Evolutionary conservation across 92 coral and sea anemone genomes (phyloP).

Genomic region (Umimayanthus kanabou): DNA sequence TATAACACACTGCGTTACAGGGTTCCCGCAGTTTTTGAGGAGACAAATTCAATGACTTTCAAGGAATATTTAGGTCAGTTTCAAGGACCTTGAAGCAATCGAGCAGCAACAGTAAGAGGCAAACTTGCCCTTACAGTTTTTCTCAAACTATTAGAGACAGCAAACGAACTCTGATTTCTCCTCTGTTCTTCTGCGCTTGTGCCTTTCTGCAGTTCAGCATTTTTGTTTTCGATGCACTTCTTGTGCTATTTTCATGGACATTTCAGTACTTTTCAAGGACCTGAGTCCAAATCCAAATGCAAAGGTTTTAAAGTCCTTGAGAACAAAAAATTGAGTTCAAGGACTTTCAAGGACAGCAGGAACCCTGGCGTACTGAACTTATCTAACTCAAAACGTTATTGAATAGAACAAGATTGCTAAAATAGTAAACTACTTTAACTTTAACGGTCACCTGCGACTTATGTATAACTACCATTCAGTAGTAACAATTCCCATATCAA

Average conservation of each 20-base stretch:
- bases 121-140: background rate
- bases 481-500: too few relatives aligned
- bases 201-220: background rate
- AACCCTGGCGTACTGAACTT: background rate
- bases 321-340: background rate
- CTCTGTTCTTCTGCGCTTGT: background rate
- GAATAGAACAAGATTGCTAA: too few relatives aligned
- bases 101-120: background rate
- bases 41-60: constrained; percentile 1
- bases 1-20: too few relatives aligned
- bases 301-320: background rate
- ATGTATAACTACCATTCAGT: too few relatives aligned
- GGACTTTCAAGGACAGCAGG: background rate
- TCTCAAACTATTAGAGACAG: background rate
- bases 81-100: background rate
- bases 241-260: background rate
- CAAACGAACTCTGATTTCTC: background rate
- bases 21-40: constrained; percentile 4
- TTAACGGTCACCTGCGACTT: too few relatives aligned
- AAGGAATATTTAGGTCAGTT: background rate
- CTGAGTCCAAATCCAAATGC: background rate
- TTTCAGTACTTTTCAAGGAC: background rate
- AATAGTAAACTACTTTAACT: too few relatives aligned
- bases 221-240: background rate
- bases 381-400: too few relatives aligned